phyloP scores from a whole-genome alignment of 1,140 invertebrate species.

The Saccostrea glomerata region DNA sequence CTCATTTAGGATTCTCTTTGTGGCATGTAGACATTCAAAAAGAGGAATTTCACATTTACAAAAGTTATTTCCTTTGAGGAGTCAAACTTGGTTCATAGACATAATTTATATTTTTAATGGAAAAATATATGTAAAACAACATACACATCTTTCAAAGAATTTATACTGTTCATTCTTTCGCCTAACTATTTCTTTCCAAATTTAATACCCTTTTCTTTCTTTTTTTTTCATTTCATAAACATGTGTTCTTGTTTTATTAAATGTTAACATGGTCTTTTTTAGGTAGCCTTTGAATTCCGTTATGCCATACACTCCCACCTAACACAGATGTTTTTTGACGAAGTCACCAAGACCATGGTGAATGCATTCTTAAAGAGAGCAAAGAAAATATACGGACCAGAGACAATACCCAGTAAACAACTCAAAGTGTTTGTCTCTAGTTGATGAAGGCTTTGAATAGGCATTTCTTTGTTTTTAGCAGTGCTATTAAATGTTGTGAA shows the following conservation, averaged over 20 bases:
- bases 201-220: background rate
- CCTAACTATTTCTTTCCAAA: background rate
- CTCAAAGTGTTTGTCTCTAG: constrained; percentile 63
- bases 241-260: background rate
- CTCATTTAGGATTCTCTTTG: too few species aligned
- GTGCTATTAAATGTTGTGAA: background rate
- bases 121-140: too few species aligned
- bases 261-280: constrained; percentile 54
- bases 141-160: too few species aligned
- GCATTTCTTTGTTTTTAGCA: background rate
- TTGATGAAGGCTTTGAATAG: constrained; percentile 55
- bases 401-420: constrained; percentile 70
- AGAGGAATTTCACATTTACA: too few species aligned
- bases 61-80: too few species aligned
- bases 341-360: constrained; percentile 97
- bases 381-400: constrained; percentile 85
- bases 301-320: constrained; percentile 92
- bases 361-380: constrained; percentile 94
- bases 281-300: constrained; percentile 92
- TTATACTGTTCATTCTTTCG: background rate
- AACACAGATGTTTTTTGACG: constrained; percentile 96
- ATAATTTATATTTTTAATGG: too few species aligned
- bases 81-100: too few species aligned
- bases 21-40: too few species aligned
- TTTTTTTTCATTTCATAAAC: too few species aligned